phyloP scores from a whole-genome alignment of 2,888 invertebrate genomes.

The Syrista parreyssii region DNA sequence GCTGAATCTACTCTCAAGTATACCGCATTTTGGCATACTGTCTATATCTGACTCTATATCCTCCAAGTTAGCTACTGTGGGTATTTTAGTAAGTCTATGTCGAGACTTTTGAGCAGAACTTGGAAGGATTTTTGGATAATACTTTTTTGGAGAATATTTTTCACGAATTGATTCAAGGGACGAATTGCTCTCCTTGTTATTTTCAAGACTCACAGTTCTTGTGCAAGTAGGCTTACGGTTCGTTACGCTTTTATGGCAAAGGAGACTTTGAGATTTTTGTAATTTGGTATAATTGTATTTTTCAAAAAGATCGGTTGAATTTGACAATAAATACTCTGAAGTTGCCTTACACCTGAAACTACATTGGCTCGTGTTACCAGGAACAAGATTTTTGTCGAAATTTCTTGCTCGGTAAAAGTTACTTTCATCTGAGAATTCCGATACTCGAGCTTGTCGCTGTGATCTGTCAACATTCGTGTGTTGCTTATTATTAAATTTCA shows the following conservation, averaged over 20 bases:
- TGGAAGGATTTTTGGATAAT: not conserved
- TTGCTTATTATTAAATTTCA: constrained; percentile 17
- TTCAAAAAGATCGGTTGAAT: not conserved
- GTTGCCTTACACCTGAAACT: not conserved
- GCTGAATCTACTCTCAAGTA: constrained; percentile 36
- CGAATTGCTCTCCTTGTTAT: too few species aligned
- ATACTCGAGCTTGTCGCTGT: not conserved
- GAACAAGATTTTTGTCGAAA: not conserved
- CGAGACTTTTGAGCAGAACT: not conserved
- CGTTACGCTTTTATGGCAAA: not conserved
- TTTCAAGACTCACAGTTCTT: not conserved
- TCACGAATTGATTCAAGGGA: constrained; percentile 4
- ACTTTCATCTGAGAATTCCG: not conserved
- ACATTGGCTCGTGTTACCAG: not conserved
- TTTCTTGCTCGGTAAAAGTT: not conserved
- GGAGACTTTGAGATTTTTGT: not conserved
- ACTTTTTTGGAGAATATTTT: constrained; percentile 5
- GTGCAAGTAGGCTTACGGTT: not conserved
- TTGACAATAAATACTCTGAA: not conserved
- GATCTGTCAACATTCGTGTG: constrained; percentile 25
- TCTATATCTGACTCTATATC: constrained; percentile 27
- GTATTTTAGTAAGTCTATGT: constrained; percentile 33
- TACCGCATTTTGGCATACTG: constrained; percentile 30
- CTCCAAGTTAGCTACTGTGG: constrained; percentile 25
- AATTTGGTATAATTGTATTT: not conserved